Percentiles rank a stretch among this genome's conserved stretches.
Evolutionary conservation across 2,888 invertebrate genomes (phyloP).

Genomic region (Pegoplata infirma): DNA sequence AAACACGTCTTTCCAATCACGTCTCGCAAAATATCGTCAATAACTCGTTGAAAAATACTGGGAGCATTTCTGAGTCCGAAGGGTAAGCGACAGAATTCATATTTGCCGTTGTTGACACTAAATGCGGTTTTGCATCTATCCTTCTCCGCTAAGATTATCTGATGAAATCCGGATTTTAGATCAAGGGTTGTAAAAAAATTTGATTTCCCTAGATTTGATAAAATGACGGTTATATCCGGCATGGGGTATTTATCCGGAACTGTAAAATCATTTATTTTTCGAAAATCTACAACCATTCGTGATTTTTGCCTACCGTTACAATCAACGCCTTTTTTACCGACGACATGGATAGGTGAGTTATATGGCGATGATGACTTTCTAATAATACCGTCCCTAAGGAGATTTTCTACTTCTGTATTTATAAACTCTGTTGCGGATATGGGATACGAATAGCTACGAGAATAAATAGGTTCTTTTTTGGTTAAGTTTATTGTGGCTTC

Average conservation of each 20-base stretch:
- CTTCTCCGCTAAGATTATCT: slow-evolving; percentile 40
- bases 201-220: slow-evolving; percentile 37
- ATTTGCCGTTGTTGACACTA: background rate
- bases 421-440: slow-evolving; percentile 38
- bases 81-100: background rate
- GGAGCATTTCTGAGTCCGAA: background rate
- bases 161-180: slow-evolving; percentile 53
- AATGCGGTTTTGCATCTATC: background rate
- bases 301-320: slow-evolving; percentile 26
- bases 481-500: slow-evolving; percentile 38
- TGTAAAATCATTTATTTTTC: slow-evolving; percentile 39
- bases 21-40: background rate
- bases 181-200: slow-evolving; percentile 36
- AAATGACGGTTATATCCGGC: slow-evolving; percentile 28
- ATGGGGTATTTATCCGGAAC: slow-evolving; percentile 45
- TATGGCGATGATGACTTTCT: slow-evolving; percentile 45
- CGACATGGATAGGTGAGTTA: slow-evolving; percentile 30
- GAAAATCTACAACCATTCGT: slow-evolving; percentile 37
- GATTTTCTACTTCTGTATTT: slow-evolving; percentile 17
- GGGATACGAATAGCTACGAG: slow-evolving; percentile 29
- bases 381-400: slow-evolving; percentile 27
- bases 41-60: background rate
- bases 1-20: background rate
- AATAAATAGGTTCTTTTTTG: slow-evolving; percentile 24
- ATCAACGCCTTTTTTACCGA: slow-evolving; percentile 49